A percentile compares a stretch with the other conserved stretches of the same genome.
Evolutionary conservation across 2,113 vertebrate genomes (phyloP).

Genomic region (Stigmatopora nigra): DNA sequence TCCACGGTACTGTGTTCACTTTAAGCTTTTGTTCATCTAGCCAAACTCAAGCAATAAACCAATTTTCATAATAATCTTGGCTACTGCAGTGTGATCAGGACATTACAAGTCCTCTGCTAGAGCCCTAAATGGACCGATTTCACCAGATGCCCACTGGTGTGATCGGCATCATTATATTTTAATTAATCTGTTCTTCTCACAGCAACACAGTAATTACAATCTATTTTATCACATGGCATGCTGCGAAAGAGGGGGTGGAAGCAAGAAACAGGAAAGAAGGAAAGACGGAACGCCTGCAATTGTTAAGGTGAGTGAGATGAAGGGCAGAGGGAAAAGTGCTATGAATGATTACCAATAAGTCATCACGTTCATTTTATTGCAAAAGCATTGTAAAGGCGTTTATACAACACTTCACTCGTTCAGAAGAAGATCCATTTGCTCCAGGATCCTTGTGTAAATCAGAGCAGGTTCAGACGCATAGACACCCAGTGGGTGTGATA

Average conservation of each 20-base stretch:
- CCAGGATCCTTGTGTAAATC: conserved; percentile 51
- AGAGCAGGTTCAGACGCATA: conserved; percentile 56
- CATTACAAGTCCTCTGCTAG: conserved; percentile 62
- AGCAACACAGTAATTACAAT: conserved; percentile 67
- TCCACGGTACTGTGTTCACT: conserved; percentile 39
- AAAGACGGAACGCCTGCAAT: conserved; percentile 14
- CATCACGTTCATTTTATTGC: conserved; percentile 55
- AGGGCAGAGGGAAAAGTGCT: conserved; percentile 43
- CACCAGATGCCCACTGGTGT: conserved; percentile 59
- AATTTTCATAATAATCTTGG: conserved; percentile 64
- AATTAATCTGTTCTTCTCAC: conserved; percentile 70
- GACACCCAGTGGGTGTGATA: conserved; percentile 61
- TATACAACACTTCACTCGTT: conserved; percentile 32
- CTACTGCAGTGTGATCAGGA: conserved; percentile 56
- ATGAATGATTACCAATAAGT: conserved; percentile 60
- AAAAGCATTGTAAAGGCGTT: conserved; percentile 64
- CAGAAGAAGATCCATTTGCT: conserved; percentile 39
- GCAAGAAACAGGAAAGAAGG: conserved; percentile 28
- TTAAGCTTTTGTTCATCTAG: conserved; percentile 32
- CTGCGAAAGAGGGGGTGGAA: conserved; percentile 44
- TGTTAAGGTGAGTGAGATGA: conserved; percentile 40
- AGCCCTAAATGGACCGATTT: conserved; percentile 63
- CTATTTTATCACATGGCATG: conserved; percentile 56
- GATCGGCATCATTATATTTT: conserved; percentile 70
- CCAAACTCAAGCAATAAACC: conserved; percentile 53